Conservation (phyloP, 2,888 invertebrate genomes). For the Perizoma affinitatum region DNA sequence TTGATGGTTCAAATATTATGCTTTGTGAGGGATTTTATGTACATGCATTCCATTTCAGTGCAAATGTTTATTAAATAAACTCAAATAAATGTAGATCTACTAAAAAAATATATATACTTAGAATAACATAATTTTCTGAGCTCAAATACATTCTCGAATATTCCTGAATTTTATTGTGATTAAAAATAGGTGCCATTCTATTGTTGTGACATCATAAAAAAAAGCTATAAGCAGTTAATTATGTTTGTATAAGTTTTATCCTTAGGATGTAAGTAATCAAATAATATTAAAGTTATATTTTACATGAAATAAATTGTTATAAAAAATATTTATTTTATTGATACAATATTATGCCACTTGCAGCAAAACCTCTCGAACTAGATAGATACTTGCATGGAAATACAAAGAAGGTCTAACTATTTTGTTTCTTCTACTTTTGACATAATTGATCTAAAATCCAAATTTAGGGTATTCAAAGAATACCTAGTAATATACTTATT, state of each 20-base stretch:
- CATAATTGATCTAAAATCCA: no score
- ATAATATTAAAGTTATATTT: neutral
- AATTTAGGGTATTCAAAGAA: no score
- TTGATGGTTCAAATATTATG: neutral
- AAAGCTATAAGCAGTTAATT: neutral
- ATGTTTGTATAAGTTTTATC: neutral
- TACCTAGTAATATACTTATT: no score
- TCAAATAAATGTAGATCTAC: no score
- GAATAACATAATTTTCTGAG: neutral
- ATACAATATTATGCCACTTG: no score
- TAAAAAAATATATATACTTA: neutral
- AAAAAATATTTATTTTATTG: neutral
- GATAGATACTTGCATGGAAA: no score
- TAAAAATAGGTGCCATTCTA: slow-evolving; percentile 4
- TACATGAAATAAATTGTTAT: slow-evolving; percentile 5
- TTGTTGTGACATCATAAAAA: neutral
- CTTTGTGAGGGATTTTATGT: neutral
- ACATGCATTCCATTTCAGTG: slow-evolving; percentile 1
- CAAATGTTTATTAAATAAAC: neutral
- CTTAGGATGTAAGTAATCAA: neutral
- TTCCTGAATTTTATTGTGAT: slow-evolving; percentile 6
- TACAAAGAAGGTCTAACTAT: no score
- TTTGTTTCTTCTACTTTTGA: no score
- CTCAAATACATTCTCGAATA: slow-evolving; percentile 1
- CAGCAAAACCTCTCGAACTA: no score